These are phyloP conservation scores for Perizoma affinitatum DNA, from an alignment of 2,888 invertebrate genomes.

Conservation along the genomic window DNA sequence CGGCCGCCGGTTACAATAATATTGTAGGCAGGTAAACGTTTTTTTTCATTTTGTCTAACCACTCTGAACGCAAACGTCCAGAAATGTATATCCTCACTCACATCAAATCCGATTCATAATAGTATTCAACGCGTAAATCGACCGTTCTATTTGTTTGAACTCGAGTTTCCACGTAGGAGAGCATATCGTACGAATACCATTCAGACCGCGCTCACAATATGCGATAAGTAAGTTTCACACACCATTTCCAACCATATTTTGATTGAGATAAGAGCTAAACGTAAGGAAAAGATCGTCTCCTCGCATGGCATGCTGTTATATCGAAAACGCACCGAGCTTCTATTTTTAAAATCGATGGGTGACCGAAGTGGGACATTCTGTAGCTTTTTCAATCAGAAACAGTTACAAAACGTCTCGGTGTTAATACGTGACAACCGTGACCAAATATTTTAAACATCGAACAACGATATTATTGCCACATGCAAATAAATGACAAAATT, in stretches of 20 bases:
- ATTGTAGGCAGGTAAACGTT: too few species aligned
- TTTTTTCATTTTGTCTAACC: too few species aligned
- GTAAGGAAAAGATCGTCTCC: conserved; percentile 51
- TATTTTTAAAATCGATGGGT: conserved; percentile 83
- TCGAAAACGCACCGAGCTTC: conserved; percentile 77
- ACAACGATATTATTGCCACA: conserved; percentile 2
- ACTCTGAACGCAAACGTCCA: not conserved
- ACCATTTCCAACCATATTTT: conserved; percentile 54
- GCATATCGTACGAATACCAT: conserved; percentile 75
- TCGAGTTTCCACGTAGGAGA: conserved; percentile 71
- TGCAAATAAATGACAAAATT: not conserved
- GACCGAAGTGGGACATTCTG: conserved; percentile 78
- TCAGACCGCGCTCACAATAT: conserved; percentile 54
- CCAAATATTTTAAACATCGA: conserved; percentile 1
- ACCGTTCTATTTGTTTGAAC: conserved; percentile 73
- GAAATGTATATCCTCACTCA: conserved; percentile 44
- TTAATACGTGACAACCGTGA: conserved; percentile 18
- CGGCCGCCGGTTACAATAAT: too few species aligned
- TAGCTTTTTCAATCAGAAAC: conserved; percentile 72
- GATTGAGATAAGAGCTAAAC: conserved; percentile 43
- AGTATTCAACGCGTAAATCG: conserved; percentile 64
- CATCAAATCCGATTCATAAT: conserved; percentile 55
- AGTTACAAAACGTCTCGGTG: conserved; percentile 44
- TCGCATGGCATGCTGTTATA: conserved; percentile 59
- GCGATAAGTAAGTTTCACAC: conserved; percentile 42